phyloP scores from a whole-genome alignment of 2,888 invertebrate species.

The Phyllotreta striolata region DNA sequence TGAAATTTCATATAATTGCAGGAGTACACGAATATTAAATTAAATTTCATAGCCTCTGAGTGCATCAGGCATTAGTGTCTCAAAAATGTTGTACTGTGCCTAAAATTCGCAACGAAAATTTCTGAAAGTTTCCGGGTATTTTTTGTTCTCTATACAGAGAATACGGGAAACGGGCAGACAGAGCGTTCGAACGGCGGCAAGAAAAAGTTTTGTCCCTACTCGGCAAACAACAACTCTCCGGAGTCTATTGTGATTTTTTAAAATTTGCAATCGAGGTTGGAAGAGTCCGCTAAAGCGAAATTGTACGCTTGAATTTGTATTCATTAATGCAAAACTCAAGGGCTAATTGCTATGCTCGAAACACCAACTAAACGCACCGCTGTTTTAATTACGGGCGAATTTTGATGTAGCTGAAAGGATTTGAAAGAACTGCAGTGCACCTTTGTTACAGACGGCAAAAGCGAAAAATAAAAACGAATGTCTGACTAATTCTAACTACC shows the following conservation, averaged over 20 bases:
- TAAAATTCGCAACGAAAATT: too few relatives aligned
- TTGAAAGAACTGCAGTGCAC: slow-evolving; percentile 43
- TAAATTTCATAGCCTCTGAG: too few relatives aligned
- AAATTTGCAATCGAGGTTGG: slow-evolving; percentile 38
- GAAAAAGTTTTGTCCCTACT: slow-evolving; percentile 28
- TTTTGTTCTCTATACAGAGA: too few relatives aligned
- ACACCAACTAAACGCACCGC: slow-evolving; percentile 40
- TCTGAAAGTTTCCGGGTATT: too few relatives aligned
- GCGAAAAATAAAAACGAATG: too few relatives aligned
- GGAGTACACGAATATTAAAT: too few relatives aligned
- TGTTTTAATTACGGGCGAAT: slow-evolving; percentile 41
- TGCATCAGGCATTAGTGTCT: too few relatives aligned
- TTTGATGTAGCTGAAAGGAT: slow-evolving; percentile 38
- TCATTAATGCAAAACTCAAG: slow-evolving; percentile 46
- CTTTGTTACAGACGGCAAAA: slow-evolving; percentile 20
- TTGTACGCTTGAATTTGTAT: slow-evolving; percentile 43
- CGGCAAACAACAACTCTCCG: slow-evolving; percentile 27
- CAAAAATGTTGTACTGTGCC: too few relatives aligned
- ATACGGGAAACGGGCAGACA: too few relatives aligned
- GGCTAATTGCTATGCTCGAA: slow-evolving; percentile 43
- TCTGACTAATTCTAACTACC: slow-evolving; percentile 12
- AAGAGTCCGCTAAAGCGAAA: slow-evolving; percentile 39
- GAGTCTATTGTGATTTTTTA: slow-evolving; percentile 37
- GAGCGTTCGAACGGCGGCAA: slow-evolving; percentile 4
- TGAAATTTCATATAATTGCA: too few relatives aligned